Conservation (phyloP, 2,113 vertebrate species). For the Anseranas semipalmata region DNA sequence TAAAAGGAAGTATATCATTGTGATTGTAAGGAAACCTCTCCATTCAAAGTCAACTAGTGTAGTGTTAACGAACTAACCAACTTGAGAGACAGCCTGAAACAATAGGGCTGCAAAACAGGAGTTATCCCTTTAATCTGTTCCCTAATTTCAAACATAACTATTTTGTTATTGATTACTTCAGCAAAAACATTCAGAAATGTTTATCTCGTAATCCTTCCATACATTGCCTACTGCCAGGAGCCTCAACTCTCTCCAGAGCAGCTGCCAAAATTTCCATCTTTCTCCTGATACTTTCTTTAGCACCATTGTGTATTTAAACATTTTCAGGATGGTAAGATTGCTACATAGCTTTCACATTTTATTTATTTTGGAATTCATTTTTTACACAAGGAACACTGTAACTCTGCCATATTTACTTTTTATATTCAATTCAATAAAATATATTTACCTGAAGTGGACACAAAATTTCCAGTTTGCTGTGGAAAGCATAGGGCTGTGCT, state of each 20-base stretch:
- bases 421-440: slow-evolving; percentile 29
- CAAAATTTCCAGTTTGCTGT: slow-evolving; percentile 19
- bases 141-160: not conserved
- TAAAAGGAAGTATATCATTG: not conserved
- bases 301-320: not conserved
- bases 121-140: not conserved
- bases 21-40: not conserved
- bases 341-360: not conserved
- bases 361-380: slow-evolving; percentile 31
- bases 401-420: slow-evolving; percentile 50
- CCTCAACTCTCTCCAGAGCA: not conserved
- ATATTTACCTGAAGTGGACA: slow-evolving; percentile 26
- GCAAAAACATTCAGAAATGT: not conserved
- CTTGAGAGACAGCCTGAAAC: not conserved
- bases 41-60: rapidly evolving
- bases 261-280: slow-evolving; percentile 19
- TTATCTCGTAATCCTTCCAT: not conserved
- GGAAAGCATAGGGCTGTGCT: not conserved
- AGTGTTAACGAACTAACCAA: not conserved
- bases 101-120: not conserved
- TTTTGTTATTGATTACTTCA: not conserved
- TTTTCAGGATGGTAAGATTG: not conserved
- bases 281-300: not conserved
- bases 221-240: not conserved
- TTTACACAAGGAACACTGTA: not conserved